These are phyloP conservation scores for Xestia rhomboidea DNA, from an alignment of 2,888 invertebrate genomes.

Conservation along the genomic window DNA sequence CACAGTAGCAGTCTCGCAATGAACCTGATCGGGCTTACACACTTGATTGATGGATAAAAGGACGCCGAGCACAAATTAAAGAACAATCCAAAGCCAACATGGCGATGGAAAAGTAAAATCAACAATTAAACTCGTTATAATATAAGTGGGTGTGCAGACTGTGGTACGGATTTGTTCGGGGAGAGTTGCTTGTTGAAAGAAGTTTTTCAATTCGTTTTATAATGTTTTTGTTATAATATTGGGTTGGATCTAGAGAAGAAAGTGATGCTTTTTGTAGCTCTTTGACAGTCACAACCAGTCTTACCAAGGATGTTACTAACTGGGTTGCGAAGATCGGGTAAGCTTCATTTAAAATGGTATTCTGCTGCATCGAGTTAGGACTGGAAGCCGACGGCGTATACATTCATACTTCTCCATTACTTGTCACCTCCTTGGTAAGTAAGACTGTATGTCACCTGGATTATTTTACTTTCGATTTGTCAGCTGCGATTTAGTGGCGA, in stretches of 20 bases:
- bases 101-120: constrained; percentile 72
- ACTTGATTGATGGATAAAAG: constrained; percentile 87
- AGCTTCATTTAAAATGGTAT: background rate
- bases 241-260: background rate
- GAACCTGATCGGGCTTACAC: constrained; percentile 75
- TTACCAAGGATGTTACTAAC: background rate
- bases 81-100: constrained; percentile 75
- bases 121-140: constrained; percentile 79
- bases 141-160: constrained; percentile 61
- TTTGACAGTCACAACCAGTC: background rate
- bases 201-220: background rate
- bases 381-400: background rate
- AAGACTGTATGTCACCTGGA: background rate
- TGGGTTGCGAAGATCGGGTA: background rate
- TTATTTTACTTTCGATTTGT: constrained; percentile 43
- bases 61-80: constrained; percentile 84
- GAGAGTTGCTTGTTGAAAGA: constrained; percentile 19
- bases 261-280: background rate
- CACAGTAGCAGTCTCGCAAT: constrained; percentile 62
- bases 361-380: background rate
- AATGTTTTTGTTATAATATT: background rate
- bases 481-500: constrained; percentile 22
- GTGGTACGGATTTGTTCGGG: constrained; percentile 32
- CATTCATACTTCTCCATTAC: background rate
- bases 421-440: too few relatives aligned